phyloP scores from a whole-genome alignment of 2,797 vertebrate species.

The Sebastes vulpes region DNA sequence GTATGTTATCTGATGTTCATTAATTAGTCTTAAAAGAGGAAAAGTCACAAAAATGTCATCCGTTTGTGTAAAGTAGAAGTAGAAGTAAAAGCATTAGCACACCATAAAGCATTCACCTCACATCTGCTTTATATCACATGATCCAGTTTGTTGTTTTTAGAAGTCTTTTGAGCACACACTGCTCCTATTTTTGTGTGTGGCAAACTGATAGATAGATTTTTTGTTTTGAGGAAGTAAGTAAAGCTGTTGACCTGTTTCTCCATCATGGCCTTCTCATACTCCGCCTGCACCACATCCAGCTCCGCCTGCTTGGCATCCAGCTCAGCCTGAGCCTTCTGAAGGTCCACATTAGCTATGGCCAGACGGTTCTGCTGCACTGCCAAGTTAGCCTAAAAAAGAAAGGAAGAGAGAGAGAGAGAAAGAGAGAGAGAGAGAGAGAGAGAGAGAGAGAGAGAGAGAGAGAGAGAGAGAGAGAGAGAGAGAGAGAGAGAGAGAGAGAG shows the following conservation, averaged over 20 bases:
- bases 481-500: neutral
- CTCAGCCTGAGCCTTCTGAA: slow-evolving; percentile 93
- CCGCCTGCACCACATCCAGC: slow-evolving; percentile 91
- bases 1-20: neutral
- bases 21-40: neutral
- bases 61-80: neutral
- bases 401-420: neutral
- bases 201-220: neutral
- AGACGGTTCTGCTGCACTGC: slow-evolving; percentile 92
- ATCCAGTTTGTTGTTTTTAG: neutral
- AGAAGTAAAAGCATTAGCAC: neutral
- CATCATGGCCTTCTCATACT: slow-evolving; percentile 92
- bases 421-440: neutral
- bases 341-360: slow-evolving; percentile 89
- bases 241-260: slow-evolving; percentile 91
- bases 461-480: neutral
- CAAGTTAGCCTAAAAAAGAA: slow-evolving; percentile 89
- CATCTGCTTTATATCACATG: neutral
- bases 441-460: neutral
- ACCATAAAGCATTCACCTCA: neutral
- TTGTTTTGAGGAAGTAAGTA: neutral
- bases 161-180: neutral
- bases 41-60: neutral
- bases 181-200: neutral
- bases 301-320: slow-evolving; percentile 93